Conservation (phyloP, 2,113 vertebrate genomes). For the Neolamprologus falcicula region DNA sequence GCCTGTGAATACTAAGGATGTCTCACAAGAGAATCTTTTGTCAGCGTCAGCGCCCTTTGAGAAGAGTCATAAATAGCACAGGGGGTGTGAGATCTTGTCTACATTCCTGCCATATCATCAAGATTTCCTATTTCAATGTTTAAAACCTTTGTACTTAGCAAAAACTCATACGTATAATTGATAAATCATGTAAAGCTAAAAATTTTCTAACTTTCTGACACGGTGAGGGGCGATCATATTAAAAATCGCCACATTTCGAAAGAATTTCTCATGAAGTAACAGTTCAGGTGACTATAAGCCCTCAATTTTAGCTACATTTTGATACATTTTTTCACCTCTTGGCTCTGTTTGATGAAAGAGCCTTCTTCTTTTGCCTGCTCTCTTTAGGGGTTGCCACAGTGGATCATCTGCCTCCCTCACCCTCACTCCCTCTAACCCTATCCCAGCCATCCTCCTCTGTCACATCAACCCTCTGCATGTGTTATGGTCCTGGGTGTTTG, state of each 20-base stretch:
- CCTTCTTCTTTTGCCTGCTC: neutral
- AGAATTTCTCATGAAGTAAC: neutral
- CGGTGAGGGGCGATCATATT: neutral
- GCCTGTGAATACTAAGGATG: conserved; percentile 40
- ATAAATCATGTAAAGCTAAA: neutral
- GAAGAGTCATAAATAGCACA: conserved; percentile 18
- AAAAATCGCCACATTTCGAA: neutral
- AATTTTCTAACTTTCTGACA: neutral
- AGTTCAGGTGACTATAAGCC: neutral
- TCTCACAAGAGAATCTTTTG: conserved; percentile 36
- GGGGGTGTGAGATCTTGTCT: neutral
- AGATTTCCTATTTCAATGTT: neutral
- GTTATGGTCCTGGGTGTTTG: neutral
- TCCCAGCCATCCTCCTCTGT: neutral
- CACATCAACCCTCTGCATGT: neutral
- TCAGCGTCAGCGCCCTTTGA: conserved; percentile 11
- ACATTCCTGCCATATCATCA: neutral
- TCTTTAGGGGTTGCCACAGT: neutral
- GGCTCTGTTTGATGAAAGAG: neutral
- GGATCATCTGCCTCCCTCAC: neutral
- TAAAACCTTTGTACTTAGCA: neutral
- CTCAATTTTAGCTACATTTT: neutral
- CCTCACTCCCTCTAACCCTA: neutral
- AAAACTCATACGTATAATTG: neutral
- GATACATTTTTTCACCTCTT: neutral